These are phyloP conservation scores for Torymus auratus DNA, from an alignment of 2,888 invertebrate genomes.

Conservation along the genomic window DNA sequence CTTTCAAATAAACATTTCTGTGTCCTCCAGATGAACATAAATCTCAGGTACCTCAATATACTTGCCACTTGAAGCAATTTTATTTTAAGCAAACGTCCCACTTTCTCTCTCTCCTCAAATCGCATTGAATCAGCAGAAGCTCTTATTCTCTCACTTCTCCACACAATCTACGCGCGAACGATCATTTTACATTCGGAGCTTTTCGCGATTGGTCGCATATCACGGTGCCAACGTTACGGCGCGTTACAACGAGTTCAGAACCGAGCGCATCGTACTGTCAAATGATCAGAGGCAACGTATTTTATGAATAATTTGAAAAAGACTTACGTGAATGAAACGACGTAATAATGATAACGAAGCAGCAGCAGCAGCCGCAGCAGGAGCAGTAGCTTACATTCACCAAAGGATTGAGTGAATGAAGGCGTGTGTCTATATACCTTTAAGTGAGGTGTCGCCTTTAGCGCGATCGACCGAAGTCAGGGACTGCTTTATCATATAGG, in stretches of 20 bases:
- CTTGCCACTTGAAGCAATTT: conserved; percentile 17
- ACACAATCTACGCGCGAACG: neutral
- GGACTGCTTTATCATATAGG: conserved; percentile 46
- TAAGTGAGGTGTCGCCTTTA: conserved; percentile 23
- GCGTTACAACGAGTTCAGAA: conserved; percentile 46
- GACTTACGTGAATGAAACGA: conserved; percentile 34
- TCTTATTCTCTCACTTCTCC: neutral
- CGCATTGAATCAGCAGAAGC: conserved; percentile 34
- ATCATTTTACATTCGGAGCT: conserved; percentile 1
- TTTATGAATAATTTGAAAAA: conserved; percentile 50
- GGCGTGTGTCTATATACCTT: conserved; percentile 9
- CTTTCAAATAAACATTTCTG: conserved; percentile 46
- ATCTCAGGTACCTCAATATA: conserved; percentile 6
- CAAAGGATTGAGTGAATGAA: conserved; percentile 39
- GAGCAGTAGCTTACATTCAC: conserved; percentile 58
- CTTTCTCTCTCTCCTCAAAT: conserved; percentile 8
- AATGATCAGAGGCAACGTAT: conserved; percentile 45
- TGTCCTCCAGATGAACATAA: conserved; percentile 32
- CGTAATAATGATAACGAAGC: conserved; percentile 35
- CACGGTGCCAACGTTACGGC: neutral
- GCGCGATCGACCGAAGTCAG: conserved; percentile 11
- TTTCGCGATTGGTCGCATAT: conserved; percentile 22
- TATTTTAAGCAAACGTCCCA: no score
- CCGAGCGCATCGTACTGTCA: conserved; percentile 48
- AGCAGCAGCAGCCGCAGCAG: no score